Evolutionary conservation across 2,113 vertebrate genomes (phyloP).

Genomic region (Ictidomys tridecemlineatus): DNA sequence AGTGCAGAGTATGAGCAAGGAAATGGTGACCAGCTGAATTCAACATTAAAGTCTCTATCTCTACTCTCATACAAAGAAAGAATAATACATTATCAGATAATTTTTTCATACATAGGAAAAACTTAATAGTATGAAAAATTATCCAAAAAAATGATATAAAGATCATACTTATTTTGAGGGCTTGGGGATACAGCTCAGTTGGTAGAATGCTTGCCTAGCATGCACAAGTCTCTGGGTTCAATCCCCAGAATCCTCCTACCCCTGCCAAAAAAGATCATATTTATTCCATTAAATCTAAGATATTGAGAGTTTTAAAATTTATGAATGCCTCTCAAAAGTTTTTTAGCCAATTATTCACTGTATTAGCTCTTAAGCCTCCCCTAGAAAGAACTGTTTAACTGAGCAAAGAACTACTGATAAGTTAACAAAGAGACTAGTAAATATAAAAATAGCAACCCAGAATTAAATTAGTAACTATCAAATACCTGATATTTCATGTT

Average conservation of each 20-base stretch:
- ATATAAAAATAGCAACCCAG: slow-evolving; percentile 37
- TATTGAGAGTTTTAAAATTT: background rate
- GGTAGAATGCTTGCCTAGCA: too few species aligned
- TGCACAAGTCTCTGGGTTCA: too few species aligned
- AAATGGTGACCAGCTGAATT: background rate
- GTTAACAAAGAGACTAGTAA: background rate
- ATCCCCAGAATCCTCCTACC: too few species aligned
- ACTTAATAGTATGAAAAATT: background rate
- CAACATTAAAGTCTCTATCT: background rate
- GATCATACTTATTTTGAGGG: background rate
- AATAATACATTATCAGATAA: background rate
- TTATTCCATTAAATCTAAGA: slow-evolving; percentile 24
- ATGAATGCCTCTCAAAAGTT: background rate
- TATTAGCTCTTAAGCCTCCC: background rate
- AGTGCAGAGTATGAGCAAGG: background rate
- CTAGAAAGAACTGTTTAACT: background rate
- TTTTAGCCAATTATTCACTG: slow-evolving; percentile 20
- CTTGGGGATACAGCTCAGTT: too few species aligned
- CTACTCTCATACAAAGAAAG: background rate
- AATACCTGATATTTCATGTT: slow-evolving; percentile 7
- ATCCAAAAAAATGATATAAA: background rate
- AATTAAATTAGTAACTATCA: slow-evolving; percentile 9
- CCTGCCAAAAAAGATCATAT: background rate
- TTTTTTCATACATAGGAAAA: background rate
- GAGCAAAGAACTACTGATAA: background rate